Conservation (phyloP, 2,888 invertebrate species). For the Parnassius apollo region DNA sequence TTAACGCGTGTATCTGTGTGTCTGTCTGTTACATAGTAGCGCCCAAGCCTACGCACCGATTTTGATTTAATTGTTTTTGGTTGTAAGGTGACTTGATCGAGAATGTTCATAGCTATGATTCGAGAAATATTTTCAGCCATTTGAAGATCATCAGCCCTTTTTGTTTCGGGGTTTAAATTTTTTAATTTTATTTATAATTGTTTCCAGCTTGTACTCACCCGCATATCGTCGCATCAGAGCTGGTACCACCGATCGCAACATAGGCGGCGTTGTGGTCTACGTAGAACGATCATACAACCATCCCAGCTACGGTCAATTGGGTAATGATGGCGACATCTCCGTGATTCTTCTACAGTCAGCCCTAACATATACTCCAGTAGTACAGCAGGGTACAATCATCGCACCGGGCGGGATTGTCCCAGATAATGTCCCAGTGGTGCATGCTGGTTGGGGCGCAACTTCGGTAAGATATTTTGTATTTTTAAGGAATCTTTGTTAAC, state of each 20-base stretch:
- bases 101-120: too few relatives aligned
- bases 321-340: slow-evolving; percentile 83
- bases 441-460: slow-evolving; percentile 53
- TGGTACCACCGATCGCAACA: slow-evolving; percentile 48
- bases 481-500: too few relatives aligned
- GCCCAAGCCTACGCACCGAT: too few relatives aligned
- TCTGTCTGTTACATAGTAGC: too few relatives aligned
- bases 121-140: too few relatives aligned
- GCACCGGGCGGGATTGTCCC: slow-evolving; percentile 32
- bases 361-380: slow-evolving; percentile 34
- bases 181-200: too few relatives aligned
- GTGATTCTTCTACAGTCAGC: slow-evolving; percentile 40
- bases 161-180: too few relatives aligned
- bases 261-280: slow-evolving; percentile 41
- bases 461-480: slow-evolving; percentile 37
- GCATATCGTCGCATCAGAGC: slow-evolving; percentile 49
- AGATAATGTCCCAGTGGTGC: slow-evolving; percentile 38
- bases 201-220: slow-evolving; percentile 10
- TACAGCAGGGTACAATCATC: slow-evolving; percentile 39
- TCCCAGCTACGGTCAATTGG: slow-evolving; percentile 85
- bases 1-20: too few relatives aligned
- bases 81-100: too few relatives aligned
- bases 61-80: too few relatives aligned
- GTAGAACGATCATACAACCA: slow-evolving; percentile 33
- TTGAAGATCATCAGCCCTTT: too few relatives aligned